Evolutionary conservation across 1,140 invertebrate genomes (phyloP).

Genomic region (Habropoda laboriosa): DNA sequence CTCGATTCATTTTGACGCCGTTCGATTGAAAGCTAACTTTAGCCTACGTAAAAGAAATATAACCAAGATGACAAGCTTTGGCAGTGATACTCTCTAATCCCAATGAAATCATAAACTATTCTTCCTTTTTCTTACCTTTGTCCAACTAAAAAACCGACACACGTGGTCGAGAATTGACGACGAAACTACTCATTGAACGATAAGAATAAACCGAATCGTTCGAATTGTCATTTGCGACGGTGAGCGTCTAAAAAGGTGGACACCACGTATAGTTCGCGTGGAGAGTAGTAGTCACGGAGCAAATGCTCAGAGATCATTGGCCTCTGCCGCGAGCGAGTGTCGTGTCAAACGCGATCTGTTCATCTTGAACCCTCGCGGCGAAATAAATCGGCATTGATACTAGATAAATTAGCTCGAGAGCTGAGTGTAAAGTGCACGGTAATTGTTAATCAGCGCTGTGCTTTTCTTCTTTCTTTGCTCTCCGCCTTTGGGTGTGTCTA

Average conservation of each 20-base stretch:
- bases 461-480: background rate
- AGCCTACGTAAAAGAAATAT: no score
- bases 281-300: no score
- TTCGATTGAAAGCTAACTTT: no score
- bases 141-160: no score
- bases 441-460: background rate
- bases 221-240: background rate
- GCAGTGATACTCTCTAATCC: no score
- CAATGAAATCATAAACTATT: background rate
- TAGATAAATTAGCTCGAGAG: slow-evolving; percentile 1
- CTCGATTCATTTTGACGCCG: no score
- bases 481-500: background rate
- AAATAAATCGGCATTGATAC: slow-evolving; percentile 26
- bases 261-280: no score
- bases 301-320: slow-evolving; percentile 27
- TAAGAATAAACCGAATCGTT: background rate
- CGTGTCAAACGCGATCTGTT: slow-evolving; percentile 11
- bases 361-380: slow-evolving; percentile 15
- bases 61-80: no score
- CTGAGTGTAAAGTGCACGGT: background rate
- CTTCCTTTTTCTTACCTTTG: no score
- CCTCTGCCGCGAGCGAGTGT: background rate
- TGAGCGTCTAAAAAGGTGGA: background rate
- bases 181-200: no score
- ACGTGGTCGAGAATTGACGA: no score